These are phyloP conservation scores for Danio jaintianensis DNA, from an alignment of 2,797 vertebrate genomes.

Conservation along the genomic window DNA sequence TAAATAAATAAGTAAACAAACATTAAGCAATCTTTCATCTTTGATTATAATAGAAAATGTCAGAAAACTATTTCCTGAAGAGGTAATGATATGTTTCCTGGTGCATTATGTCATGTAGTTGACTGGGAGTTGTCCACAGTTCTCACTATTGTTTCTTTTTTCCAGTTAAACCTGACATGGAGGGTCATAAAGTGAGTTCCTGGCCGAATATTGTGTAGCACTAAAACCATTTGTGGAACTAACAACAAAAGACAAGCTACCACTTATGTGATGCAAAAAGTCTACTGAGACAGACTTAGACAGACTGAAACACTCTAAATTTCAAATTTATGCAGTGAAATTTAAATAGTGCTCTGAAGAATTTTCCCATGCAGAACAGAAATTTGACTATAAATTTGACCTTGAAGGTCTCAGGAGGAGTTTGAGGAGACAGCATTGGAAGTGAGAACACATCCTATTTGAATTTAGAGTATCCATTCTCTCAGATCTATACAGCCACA, in stretches of 20 bases:
- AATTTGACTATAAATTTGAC: constrained; percentile 31
- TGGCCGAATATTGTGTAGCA: constrained; percentile 10
- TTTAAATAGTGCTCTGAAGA: constrained; percentile 45
- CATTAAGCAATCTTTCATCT: too few species aligned
- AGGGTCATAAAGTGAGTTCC: constrained; percentile 30
- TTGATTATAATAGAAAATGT: too few species aligned
- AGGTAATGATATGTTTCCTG: constrained; percentile 24
- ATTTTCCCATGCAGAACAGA: constrained; percentile 6
- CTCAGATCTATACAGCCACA: background rate
- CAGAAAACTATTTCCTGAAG: constrained; percentile 17
- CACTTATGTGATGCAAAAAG: constrained; percentile 43
- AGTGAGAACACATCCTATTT: constrained; percentile 6
- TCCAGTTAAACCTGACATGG: constrained; percentile 17
- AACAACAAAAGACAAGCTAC: constrained; percentile 11
- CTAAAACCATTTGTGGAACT: background rate
- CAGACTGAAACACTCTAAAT: constrained; percentile 20
- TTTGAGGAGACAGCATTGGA: constrained; percentile 21
- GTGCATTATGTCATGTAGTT: constrained; percentile 13
- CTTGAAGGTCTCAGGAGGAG: constrained; percentile 20
- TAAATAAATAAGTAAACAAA: too few species aligned
- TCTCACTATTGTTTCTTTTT: constrained; percentile 51
- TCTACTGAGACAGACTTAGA: background rate
- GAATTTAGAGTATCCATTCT: too few species aligned
- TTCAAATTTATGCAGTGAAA: constrained; percentile 56
- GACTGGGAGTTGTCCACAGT: constrained; percentile 23